Base-by-base conservation (phyloP, 2,797 vertebrate species). In the Glyptemys insculpta region DNA sequence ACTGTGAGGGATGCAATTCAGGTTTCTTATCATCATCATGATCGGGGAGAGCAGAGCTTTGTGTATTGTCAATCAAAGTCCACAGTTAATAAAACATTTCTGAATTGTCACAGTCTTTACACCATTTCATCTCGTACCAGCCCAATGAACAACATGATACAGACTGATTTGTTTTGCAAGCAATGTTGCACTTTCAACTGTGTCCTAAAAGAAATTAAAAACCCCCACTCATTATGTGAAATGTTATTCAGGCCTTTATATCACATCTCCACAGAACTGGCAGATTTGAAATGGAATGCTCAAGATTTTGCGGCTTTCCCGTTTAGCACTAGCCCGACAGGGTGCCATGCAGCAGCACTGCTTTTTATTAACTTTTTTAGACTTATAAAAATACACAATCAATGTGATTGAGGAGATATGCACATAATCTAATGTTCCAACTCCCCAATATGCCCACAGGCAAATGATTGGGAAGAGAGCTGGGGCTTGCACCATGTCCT, bases 321-420 rank as follows among this genome's bases (percentile, higher is more conserved):
- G 8, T 19, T 68, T 6, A 79, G 25, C 15, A 82, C 29, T 1
- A 9, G 53, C 3, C 21, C 62, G 52, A 53, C 0, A 0, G 47
- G 3, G 44, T 80, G 19, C 1, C 2, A 88, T 18, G 74, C 5
- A 50, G 5, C 1, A 41, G 9, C 34, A 37, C 11, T 3, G 65
- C 12, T 50, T 53, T 31, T 31, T 21, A 78, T 14, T 12, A 56
- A 62, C 9, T 82, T 47, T 81, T 52, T 53, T 3, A n/a, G 74
- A 81, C 83, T 88, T 52, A 68, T 59, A 79, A 79, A 94, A 79
- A 37, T 50, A 10, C 59, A 79, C 56, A 85, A 74, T 47, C 1
- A 91, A 65, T 4, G 74, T 23, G 6, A 68, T 9, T 79, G 54
- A 88, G 81, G 16, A 81, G 62, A 31, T 57, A 79, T 12, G 81